Percentiles rank a stretch among this genome's conserved stretches.
phyloP scores from a whole-genome alignment of 2,797 vertebrate genomes.

The Oreochromis grahami region DNA sequence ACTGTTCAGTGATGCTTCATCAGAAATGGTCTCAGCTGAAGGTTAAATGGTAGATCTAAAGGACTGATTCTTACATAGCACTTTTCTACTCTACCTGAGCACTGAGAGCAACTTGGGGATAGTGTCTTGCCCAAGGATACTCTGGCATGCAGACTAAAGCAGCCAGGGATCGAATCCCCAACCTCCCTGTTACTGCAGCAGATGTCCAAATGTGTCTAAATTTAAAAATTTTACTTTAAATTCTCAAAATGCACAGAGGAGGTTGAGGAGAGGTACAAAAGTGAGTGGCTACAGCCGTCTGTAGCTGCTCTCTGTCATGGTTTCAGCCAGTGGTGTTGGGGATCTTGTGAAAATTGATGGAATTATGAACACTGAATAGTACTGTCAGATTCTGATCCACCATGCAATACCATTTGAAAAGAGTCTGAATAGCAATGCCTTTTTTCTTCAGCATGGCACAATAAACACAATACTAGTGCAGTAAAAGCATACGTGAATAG shows the following conservation, averaged over 20 bases:
- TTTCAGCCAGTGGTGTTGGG: neutral
- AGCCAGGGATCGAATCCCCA: neutral
- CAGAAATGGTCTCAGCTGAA: neutral
- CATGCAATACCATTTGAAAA: neutral
- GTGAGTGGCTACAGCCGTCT: neutral
- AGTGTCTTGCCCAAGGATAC: neutral
- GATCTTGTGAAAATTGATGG: neutral
- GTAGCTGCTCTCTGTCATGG: neutral
- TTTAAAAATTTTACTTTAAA: neutral
- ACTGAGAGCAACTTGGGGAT: neutral
- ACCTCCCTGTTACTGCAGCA: neutral
- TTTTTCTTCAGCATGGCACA: neutral
- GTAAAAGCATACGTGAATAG: neutral
- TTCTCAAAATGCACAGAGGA: neutral
- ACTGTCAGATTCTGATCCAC: neutral
- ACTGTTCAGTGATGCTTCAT: neutral
- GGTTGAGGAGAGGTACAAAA: neutral
- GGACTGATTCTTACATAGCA: neutral
- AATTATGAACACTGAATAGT: neutral
- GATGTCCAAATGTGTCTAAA: neutral
- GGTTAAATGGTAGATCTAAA: neutral
- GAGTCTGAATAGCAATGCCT: neutral
- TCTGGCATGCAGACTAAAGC: neutral
- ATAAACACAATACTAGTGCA: neutral
- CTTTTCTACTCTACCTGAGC: neutral